Conservation (phyloP, 2,113 vertebrate species). For the Hippocampus mohnikei region DNA sequence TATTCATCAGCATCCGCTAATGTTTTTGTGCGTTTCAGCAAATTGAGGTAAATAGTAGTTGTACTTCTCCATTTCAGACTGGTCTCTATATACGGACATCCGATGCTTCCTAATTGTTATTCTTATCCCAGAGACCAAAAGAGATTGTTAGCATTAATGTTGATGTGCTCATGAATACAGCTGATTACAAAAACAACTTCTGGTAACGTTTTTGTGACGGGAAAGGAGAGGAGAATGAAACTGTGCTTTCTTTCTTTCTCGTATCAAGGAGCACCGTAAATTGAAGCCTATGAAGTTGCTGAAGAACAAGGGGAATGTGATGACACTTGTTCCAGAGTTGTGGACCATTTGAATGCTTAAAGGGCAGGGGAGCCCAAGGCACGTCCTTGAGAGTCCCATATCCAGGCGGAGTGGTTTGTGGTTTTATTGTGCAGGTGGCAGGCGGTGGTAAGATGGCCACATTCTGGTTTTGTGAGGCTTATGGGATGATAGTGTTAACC, state of each 20-base stretch:
- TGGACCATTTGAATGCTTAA: no score
- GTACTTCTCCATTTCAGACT: neutral
- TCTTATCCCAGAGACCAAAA: neutral
- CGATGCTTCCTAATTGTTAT: neutral
- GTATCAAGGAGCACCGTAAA: no score
- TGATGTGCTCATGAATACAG: neutral
- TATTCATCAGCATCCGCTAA: slow-evolving; percentile 21
- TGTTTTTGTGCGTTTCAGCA: slow-evolving; percentile 7
- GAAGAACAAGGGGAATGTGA: no score
- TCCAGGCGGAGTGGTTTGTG: no score
- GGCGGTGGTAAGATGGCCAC: no score
- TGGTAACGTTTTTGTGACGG: neutral
- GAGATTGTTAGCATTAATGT: neutral
- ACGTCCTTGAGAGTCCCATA: no score
- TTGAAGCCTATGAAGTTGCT: no score
- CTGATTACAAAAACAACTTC: neutral
- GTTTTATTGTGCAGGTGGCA: no score
- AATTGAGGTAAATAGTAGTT: neutral
- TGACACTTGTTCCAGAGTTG: no score
- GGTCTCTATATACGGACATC: neutral
- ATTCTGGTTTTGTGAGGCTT: no score
- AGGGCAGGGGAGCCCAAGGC: no score
- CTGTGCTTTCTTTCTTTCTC: neutral
- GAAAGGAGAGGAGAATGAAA: neutral
- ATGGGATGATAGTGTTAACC: no score